A percentile compares a stretch with the other conserved stretches of the same genome.
phyloP scores from a whole-genome alignment of 2,888 invertebrate genomes.

The Drosophila tripunctata region DNA sequence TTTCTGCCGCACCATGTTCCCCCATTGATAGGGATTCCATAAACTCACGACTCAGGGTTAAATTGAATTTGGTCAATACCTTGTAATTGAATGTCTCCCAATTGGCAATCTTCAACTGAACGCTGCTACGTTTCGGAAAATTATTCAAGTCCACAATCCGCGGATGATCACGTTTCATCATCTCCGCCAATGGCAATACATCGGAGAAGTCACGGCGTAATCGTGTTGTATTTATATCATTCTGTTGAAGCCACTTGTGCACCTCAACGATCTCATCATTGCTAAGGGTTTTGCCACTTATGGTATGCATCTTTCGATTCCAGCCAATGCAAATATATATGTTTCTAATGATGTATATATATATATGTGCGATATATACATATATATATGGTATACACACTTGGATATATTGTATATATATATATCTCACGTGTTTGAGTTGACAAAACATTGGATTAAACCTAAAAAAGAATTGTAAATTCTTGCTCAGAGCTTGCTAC shows the following conservation, averaged over 20 bases:
- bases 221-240: constrained; percentile 37
- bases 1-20: constrained; percentile 88
- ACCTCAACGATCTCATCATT: constrained; percentile 57
- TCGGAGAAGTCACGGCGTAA: constrained; percentile 92
- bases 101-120: constrained; percentile 89
- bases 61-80: constrained; percentile 87
- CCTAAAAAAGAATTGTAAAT: not conserved
- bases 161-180: constrained; percentile 89
- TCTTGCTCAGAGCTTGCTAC: constrained; percentile 12
- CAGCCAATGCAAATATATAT: not conserved
- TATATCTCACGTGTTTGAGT: constrained; percentile 5
- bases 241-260: constrained; percentile 57
- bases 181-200: constrained; percentile 88
- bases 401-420: constrained; percentile 7
- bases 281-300: constrained; percentile 40
- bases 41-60: constrained; percentile 74
- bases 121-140: constrained; percentile 89
- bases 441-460: not conserved
- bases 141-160: constrained; percentile 91
- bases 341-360: not conserved
- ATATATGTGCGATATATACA: not conserved
- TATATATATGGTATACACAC: constrained; percentile 6
- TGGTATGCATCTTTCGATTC: constrained; percentile 49
- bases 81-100: constrained; percentile 92
- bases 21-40: constrained; percentile 88